Percentiles rank a stretch among this genome's conserved stretches.
These are phyloP conservation scores for Stylophora pistillata DNA, from an alignment of 64 coral and sea anemone species.

Conservation along the genomic window DNA sequence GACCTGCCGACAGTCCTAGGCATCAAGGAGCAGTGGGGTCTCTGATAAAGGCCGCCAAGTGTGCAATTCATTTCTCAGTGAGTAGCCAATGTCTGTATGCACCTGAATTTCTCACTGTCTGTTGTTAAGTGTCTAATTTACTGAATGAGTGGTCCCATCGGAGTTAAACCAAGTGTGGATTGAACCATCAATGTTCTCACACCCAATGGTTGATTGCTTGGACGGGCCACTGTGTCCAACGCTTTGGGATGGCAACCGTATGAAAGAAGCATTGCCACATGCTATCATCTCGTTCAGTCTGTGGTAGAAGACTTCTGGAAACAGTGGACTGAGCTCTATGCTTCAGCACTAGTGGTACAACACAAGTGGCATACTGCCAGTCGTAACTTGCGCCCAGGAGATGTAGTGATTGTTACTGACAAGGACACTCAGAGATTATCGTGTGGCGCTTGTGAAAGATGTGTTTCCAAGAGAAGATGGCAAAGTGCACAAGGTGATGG, in stretches of 20 bases:
- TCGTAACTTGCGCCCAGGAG: conserved; percentile 62
- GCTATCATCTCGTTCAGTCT: conserved; percentile 63
- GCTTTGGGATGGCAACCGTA: conserved; percentile 70
- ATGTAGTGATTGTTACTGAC: conserved; percentile 76
- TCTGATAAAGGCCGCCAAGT: conserved; percentile 64
- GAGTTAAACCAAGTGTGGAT: conserved; percentile 43
- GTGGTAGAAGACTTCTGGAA: conserved; percentile 66
- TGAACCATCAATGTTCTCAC: conserved; percentile 63
- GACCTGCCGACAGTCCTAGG: conserved; percentile 76
- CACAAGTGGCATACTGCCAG: conserved; percentile 43
- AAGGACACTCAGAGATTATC: conserved; percentile 75
- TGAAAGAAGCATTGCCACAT: neutral
- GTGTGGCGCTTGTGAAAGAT: conserved; percentile 61
- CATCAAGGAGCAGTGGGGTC: conserved; percentile 83
- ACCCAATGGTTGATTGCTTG: conserved; percentile 66
- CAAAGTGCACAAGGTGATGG: conserved; percentile 57
- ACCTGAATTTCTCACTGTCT: conserved; percentile 68
- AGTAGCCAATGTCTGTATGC: conserved; percentile 64
- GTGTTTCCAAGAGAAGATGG: conserved; percentile 70
- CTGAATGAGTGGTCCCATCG: conserved; percentile 79
- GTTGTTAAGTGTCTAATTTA: conserved; percentile 64
- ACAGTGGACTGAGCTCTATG: conserved; percentile 70
- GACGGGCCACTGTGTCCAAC: conserved; percentile 59
- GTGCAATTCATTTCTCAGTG: conserved; percentile 76
- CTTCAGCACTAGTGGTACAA: conserved; percentile 52